Evolutionary conservation across 2,888 invertebrate species (phyloP), one percentile per base, ranked within the genome.

Genomic region (Dolichopus griseipennis): DNA sequence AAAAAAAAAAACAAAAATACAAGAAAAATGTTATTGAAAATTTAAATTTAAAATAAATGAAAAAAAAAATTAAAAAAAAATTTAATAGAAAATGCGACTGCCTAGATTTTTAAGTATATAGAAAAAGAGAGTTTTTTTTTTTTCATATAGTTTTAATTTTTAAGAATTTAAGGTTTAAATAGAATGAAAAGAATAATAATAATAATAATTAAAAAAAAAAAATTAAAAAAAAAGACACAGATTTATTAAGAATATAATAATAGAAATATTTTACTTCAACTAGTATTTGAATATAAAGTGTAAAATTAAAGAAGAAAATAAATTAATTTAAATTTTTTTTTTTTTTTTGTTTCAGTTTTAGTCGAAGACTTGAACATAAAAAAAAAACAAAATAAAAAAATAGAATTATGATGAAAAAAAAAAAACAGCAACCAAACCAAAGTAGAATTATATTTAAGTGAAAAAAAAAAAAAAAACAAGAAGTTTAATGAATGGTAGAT

Each of bases 11-110:
- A n/a, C n/a, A n/a, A n/a, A n/a, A 37, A 18, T n/a, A 12, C 9
- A 52, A 52, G 52, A 52, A 52, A n/a, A 52, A n/a, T 52, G 52
- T 52, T 52, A 52, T 52, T 52, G 52, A 52, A 52, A 52, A 52
- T 52, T 41, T 12, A 41, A 41, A 41, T 41, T 27, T 27, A 27
- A 27, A 27, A 27, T 27, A 27, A 27, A 27, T 4, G 27, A 41
- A 41, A 12, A 41, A 52, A 52, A 52, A 52, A 52, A 12, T 18
- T 15, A 52, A 12, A 52, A 52, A 52, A 52, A 52, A 18, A 52
- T 52, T 52, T 52, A 52, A 52, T 52, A 52, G 52, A 52, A 52
- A 52, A 52, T 52, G 18, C 52, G 52, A 52, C 52, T 52, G 52
- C 18, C 52, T 52, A 52, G 52, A 52, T 52, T 52, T 18, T 52